Base-by-base conservation (phyloP, 2,888 invertebrate genomes). In the Melieria crassipennis region DNA sequence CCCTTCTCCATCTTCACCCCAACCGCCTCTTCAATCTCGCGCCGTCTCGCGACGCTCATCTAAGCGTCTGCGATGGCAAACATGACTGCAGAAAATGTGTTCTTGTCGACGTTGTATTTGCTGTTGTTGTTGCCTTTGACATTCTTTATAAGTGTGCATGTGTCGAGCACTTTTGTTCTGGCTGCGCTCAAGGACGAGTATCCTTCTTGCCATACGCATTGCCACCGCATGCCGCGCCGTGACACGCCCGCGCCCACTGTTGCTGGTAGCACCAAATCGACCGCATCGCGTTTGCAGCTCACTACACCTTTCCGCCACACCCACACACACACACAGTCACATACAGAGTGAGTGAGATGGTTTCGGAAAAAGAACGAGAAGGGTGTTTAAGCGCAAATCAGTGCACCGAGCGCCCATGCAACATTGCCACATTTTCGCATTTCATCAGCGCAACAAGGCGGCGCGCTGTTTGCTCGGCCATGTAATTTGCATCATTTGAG, bases 401-500 rank as follows among this genome's bases (percentile, higher is more conserved):
- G 3, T 30, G 30, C 30, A 30, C 30, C 30, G 30, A 30, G 30
- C 30, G 30, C 30, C 45, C 42, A 60, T 52, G 16, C 16, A 43
- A 13, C 50, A 61, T 48, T 60, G 57, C 13, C n/a, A 57, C 47
- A 58, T 48, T 57, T 58, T 66, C 58, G 60, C 66, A 66, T 47
- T 58, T 58, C 48, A 66, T 66, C 66, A 58, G 66, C 13, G 57
- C 57, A 6, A 16, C 43, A 56, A 42, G 42, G 6, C 42, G 11
- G 16, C 48, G 42, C 6, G 66, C 58, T 42, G 42, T 5, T 30
- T 16, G 30, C 11, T 50, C 10, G 16, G 16, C 47, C 30, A n/a
- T 68, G 55, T 46, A 69, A 69, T 69, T 69, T 63, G 47, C 69
- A 46, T 56, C 30, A 69, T 69, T 69, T 69, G 69, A 46, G 62